Evolutionary conservation across 2,888 invertebrate species (phyloP).

Genomic region (Heliconius ismenius): DNA sequence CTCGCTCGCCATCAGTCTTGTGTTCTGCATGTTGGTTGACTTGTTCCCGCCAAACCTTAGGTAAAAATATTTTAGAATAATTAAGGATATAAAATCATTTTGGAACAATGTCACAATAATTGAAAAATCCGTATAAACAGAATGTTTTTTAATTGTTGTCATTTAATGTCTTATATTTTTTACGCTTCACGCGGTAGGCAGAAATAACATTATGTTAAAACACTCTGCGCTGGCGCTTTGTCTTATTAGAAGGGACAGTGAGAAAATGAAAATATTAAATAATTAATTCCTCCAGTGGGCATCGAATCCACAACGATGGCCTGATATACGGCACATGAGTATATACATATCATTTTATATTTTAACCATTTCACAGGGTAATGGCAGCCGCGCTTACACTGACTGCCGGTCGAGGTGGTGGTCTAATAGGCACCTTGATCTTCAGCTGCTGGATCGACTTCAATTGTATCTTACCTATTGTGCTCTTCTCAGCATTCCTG

Average conservation of each 20-base stretch:
- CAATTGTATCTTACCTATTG: slow-evolving; percentile 88
- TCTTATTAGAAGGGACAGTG: too few relatives aligned
- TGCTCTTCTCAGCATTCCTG: slow-evolving; percentile 87
- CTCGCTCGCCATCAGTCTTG: slow-evolving; percentile 89
- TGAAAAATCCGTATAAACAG: too few relatives aligned
- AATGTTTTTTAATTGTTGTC: too few relatives aligned
- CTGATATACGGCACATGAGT: background rate
- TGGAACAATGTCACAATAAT: too few relatives aligned
- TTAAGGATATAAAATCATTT: background rate
- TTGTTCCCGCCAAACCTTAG: slow-evolving; percentile 91
- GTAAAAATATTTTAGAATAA: slow-evolving; percentile 65
- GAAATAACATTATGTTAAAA: too few relatives aligned
- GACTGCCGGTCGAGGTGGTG: slow-evolving; percentile 89
- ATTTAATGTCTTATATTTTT: too few relatives aligned
- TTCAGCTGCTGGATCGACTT: slow-evolving; percentile 91
- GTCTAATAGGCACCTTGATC: slow-evolving; percentile 87
- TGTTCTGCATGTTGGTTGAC: slow-evolving; percentile 91
- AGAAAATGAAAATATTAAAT: too few relatives aligned
- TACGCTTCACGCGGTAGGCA: too few relatives aligned
- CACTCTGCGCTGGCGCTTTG: too few relatives aligned
- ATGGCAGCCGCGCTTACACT: slow-evolving; percentile 91
- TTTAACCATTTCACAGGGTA: slow-evolving; percentile 79
- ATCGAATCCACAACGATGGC: too few relatives aligned
- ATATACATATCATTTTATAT: background rate
- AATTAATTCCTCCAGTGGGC: too few relatives aligned